Conservation (phyloP, 2,113 vertebrate genomes). For the Struthio camelus region DNA sequence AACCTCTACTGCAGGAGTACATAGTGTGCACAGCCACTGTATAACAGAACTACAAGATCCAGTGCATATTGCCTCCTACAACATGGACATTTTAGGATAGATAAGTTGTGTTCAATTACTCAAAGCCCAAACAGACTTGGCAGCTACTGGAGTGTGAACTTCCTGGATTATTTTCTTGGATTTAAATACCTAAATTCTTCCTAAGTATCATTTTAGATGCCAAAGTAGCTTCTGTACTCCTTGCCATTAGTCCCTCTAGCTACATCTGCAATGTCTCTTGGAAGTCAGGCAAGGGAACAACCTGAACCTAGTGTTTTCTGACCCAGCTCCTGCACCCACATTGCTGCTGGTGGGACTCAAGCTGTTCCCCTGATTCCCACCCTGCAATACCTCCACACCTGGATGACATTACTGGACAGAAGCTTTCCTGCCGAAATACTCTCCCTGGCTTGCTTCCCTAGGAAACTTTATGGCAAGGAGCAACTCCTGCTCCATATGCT, state of each 20-base stretch:
- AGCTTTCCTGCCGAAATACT: background rate
- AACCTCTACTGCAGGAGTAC: background rate
- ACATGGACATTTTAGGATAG: background rate
- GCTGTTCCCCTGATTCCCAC: background rate
- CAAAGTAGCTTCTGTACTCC: background rate
- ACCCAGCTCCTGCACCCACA: background rate
- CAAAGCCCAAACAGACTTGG: background rate
- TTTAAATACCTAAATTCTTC: background rate
- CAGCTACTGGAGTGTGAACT: fast-evolving
- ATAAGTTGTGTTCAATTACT: background rate
- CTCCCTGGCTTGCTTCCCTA: background rate
- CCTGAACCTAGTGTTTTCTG: background rate
- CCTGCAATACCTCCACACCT: background rate
- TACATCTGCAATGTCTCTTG: background rate
- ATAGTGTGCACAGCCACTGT: background rate
- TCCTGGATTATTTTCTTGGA: background rate
- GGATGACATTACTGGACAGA: background rate
- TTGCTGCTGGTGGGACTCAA: background rate
- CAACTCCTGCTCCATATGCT: background rate
- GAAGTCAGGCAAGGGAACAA: background rate
- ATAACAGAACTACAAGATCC: background rate
- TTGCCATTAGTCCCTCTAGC: background rate
- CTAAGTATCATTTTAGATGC: background rate
- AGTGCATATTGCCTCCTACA: fast-evolving
- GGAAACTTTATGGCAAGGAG: background rate